phyloP scores from a whole-genome alignment of 2,888 invertebrate genomes.

The Rotaria sp. region DNA sequence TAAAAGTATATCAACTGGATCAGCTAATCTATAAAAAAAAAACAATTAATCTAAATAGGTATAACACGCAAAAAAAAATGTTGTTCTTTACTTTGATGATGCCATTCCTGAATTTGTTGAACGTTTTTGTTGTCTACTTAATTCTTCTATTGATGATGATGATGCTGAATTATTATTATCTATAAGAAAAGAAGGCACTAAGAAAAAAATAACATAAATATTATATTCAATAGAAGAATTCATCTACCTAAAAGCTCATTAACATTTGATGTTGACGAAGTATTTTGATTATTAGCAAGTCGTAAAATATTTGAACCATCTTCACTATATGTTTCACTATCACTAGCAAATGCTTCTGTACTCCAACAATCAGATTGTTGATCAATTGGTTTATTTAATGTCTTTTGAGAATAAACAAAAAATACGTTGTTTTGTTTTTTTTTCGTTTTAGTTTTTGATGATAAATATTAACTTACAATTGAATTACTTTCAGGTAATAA shows the following conservation, averaged over 20 bases:
- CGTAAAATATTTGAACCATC: not conserved
- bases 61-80: no score
- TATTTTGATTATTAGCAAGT: not conserved
- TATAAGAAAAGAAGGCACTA: not conserved
- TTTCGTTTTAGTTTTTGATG: no score
- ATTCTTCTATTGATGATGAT: not conserved
- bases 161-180: not conserved
- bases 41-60: not conserved
- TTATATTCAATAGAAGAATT: not conserved
- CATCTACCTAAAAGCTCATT: not conserved
- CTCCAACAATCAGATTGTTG: slow-evolving; percentile 77
- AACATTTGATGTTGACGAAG: not conserved
- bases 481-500: not conserved
- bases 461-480: not conserved
- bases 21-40: not conserved
- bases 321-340: slow-evolving; percentile 69
- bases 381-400: not conserved
- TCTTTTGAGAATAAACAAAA: not conserved
- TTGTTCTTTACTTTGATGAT: no score
- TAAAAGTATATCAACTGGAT: not conserved
- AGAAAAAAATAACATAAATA: not conserved
- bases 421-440: no score
- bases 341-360: slow-evolving; percentile 91
- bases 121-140: not conserved
- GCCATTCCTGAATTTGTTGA: no score